Conservation (phyloP, 2,113 vertebrate species). For the Anoplopoma fimbria region DNA sequence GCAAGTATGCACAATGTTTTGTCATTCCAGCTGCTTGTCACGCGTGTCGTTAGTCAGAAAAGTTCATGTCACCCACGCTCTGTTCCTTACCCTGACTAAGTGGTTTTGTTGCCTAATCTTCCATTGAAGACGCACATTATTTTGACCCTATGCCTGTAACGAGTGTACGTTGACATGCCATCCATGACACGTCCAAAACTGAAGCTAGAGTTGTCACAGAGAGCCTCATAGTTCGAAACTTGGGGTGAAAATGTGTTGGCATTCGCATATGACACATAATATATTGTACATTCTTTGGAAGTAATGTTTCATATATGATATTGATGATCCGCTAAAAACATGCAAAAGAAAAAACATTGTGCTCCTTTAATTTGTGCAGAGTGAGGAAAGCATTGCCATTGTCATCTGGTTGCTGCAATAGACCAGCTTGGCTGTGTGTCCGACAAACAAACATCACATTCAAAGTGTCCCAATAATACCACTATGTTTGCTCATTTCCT, state of each 20-base stretch:
- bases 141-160: no score
- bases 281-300: background rate
- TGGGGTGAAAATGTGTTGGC: no score
- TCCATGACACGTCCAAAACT: background rate
- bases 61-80: no score
- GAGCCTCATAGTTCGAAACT: no score
- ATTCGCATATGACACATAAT: background rate
- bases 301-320: background rate
- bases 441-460: conserved; percentile 36
- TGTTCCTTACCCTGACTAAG: no score
- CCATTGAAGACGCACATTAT: no score
- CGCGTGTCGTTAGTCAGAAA: no score
- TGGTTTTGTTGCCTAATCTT: no score
- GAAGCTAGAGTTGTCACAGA: no score
- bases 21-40: no score
- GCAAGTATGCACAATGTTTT: no score
- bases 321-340: background rate
- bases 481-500: conserved; percentile 64
- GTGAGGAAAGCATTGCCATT: background rate
- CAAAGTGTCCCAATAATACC: conserved; percentile 36
- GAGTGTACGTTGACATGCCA: no score
- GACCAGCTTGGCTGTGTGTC: background rate
- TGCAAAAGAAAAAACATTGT: background rate
- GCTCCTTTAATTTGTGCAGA: background rate
- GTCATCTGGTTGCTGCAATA: background rate